Conservation (phyloP, 2,113 vertebrate species). For the Phrynosoma platyrhinos region DNA sequence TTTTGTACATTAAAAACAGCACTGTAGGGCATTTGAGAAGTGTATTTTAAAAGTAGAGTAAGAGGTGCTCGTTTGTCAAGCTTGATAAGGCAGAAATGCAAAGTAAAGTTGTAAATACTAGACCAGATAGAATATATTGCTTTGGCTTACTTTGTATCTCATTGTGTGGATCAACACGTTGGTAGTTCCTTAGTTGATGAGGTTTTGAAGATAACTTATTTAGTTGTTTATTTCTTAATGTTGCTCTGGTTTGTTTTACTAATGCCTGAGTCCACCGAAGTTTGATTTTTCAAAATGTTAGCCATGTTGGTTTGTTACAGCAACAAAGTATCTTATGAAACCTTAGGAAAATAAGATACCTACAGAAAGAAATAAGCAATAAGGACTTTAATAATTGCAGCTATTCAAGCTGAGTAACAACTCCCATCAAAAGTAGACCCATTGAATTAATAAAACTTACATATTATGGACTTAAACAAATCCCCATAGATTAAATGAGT, state of each 20-base stretch:
- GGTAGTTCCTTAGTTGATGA: background rate
- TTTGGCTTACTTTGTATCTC: background rate
- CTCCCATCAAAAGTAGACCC: no score
- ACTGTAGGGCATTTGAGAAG: conserved; percentile 38
- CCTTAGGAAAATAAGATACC: background rate
- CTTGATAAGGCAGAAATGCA: background rate
- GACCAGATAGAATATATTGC: background rate
- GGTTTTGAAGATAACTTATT: background rate
- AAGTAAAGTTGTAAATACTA: background rate
- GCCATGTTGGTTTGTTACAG: background rate
- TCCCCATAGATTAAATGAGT: no score
- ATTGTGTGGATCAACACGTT: background rate
- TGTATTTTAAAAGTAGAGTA: conserved; percentile 44
- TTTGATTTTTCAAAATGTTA: background rate
- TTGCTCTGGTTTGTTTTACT: background rate
- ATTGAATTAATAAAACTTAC: no score
- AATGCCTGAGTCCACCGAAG: background rate
- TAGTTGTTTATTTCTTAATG: background rate
- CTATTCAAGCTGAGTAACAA: no score
- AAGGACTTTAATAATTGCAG: no score
- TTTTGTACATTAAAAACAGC: background rate
- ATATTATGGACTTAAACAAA: no score
- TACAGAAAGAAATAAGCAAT: no score
- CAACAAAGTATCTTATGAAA: background rate
- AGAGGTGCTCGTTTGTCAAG: rapidly evolving